These are phyloP conservation scores for Ochlodes sylvanus DNA, from an alignment of 2,888 invertebrate genomes.

Conservation along the genomic window DNA sequence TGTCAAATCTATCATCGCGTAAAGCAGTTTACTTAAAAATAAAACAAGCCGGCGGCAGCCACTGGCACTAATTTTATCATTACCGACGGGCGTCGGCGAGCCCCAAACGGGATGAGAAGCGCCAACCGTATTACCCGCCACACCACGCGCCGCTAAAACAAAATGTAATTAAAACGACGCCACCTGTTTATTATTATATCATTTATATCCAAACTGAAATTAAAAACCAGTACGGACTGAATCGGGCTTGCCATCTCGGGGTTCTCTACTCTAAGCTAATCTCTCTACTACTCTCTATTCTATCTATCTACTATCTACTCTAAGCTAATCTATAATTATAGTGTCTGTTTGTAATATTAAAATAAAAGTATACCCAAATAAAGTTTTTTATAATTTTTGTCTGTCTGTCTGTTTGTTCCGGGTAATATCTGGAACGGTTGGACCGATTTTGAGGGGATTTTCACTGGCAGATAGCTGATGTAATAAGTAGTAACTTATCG, in stretches of 20 bases:
- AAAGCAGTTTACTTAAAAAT: slow-evolving; percentile 8
- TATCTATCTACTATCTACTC: too few species aligned
- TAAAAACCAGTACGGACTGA: not conserved
- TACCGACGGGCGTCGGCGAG: not conserved
- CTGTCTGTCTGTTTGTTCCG: too few species aligned
- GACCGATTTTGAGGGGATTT: too few species aligned
- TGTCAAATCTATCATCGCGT: not conserved
- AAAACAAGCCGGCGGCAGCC: not conserved
- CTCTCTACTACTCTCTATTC: too few species aligned
- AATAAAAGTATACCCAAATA: too few species aligned
- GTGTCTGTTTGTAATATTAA: too few species aligned
- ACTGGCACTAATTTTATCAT: slow-evolving; percentile 20
- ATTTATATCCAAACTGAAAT: not conserved
- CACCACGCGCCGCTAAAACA: slow-evolving; percentile 15
- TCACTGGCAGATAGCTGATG: too few species aligned
- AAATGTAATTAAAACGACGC: slow-evolving; percentile 30
- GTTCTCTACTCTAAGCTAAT: too few species aligned
- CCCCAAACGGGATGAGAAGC: slow-evolving; percentile 20
- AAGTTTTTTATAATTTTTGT: too few species aligned
- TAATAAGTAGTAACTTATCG: too few species aligned
- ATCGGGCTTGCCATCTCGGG: not conserved
- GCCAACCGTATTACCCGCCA: slow-evolving; percentile 11
- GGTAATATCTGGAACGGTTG: too few species aligned
- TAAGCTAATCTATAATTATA: too few species aligned
- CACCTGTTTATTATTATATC: slow-evolving; percentile 29